Evolutionary conservation across 2,797 vertebrate genomes (phyloP), one percentile per base, ranked within the genome.

Genomic region (Acridotheres tristis): DNA sequence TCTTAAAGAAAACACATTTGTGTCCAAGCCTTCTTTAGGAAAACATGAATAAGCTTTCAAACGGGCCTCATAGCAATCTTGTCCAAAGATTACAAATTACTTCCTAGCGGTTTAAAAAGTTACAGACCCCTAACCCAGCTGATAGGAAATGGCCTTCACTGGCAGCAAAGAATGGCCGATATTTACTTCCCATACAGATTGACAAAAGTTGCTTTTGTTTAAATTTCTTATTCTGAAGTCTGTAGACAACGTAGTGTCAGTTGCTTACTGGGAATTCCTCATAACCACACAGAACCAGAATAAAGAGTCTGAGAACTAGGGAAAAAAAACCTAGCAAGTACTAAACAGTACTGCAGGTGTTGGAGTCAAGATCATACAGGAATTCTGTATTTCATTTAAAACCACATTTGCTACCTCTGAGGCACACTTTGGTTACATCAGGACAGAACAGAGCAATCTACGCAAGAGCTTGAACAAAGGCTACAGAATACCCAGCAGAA

Each of bases 21-120:
- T 86, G 82, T 95, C 92, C 93, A 92, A 95, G 75, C 81, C 78
- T 90, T 95, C 88, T 88, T 43, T 90, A 92, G 87, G 68, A 95
- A 96, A 95, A 94, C 82, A 94, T 61, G 90, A 96, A 89, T 91
- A 96, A 94, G 65, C 89, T 89, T 96, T 82, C 85, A 93, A 93
- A 93, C 0, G 12, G 77, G 88, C 67, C 67, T 93, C 90, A 88
- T 0, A 42, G 71, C 67, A 94, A 96, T 95, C 91, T 87, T 85
- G 88, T 95, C 96, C 96, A 96, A 97, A 91, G 93, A 95, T 94
- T 94, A 97, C 96, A 95, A 94, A 94, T 94, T 96, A 93, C 91
- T 96, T 96, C 96, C 94, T 93, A 90, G 84, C 27, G 32, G 57
- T 96, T 94, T 87, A 91, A 94, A 93, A 90, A 94, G 71, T 85